Base-by-base conservation (phyloP, 2,888 invertebrate genomes). In the Sarcophaga variegata region DNA sequence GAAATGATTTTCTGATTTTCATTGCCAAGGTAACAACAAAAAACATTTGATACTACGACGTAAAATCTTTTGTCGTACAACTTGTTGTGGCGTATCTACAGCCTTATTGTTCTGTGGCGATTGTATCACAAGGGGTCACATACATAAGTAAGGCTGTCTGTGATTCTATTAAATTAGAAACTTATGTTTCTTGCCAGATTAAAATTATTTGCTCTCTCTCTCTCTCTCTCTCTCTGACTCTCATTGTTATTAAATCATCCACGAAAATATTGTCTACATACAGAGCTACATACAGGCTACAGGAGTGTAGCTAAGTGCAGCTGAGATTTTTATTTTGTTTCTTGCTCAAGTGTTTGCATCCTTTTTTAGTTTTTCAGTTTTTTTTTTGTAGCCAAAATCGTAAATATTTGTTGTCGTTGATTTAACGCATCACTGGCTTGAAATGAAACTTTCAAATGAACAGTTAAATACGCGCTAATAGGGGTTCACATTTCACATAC, bases 381-480 rank as follows among this genome's bases (percentile, higher is more conserved):
- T 62, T 20, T 60, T 62, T 8, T 54, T n/a, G 72, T 67, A 67
- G 75, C 76, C 60, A 54, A 79, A 80, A 63, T 83, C 60, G 76
- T 78, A 78, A 79, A 83, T 83, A 67, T 78, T 79, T 76, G 81
- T 81, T 86, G 75, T 88, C 66, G 85, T 85, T 91, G 91, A 92
- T 92, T 92, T 92, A 92, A 92, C 91, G 91, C 92, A 91, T 91
- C 92, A 91, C 88, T 91, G 92, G 91, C 83, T 84, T 90, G 54
- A 91, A 91, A 90, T 91, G 90, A 90, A 92, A 92, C 92, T 91
- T 92, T 91, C 90, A 92, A 92, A 92, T 92, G 92, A 92, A 92
- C 92, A 92, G 92, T 89, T 92, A 92, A 92, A 92, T 92, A 92
- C 90, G 90, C 91, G 90, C 92, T 92, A 92, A 92, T 92, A 92